Conservation (phyloP, 2,797 vertebrate species). For the Ctenopoma kingsleyae region DNA sequence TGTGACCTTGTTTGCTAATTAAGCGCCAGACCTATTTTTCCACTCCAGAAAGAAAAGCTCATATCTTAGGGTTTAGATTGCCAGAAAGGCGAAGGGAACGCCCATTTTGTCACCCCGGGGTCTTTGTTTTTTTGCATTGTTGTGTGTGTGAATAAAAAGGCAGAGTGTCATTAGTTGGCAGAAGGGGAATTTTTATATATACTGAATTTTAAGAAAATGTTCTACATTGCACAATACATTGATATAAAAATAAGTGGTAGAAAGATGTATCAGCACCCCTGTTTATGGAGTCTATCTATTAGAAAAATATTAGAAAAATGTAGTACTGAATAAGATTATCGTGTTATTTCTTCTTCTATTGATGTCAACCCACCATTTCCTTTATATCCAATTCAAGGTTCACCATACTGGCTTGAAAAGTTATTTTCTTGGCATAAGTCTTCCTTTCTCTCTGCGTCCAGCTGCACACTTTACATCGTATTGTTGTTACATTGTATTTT, state of each 20-base stretch:
- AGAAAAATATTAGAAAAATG: background rate
- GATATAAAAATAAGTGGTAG: no score
- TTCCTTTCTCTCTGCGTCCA: constrained; percentile 65
- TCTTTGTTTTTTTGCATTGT: constrained; percentile 28
- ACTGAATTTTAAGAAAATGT: no score
- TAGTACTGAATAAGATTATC: background rate
- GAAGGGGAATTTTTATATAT: no score
- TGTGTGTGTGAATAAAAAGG: constrained; percentile 29
- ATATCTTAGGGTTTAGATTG: constrained; percentile 46
- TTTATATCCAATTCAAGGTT: constrained; percentile 3
- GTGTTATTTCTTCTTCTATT: constrained; percentile 3
- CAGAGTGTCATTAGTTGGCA: constrained; percentile 29
- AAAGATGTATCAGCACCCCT: no score
- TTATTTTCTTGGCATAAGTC: constrained; percentile 69
- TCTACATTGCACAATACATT: no score
- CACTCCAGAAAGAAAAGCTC: constrained; percentile 57
- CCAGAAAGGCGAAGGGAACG: constrained; percentile 53
- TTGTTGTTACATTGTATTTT: constrained; percentile 49
- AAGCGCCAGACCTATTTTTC: constrained; percentile 77
- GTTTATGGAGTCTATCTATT: no score
- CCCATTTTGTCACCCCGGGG: constrained; percentile 15
- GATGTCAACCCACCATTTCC: background rate
- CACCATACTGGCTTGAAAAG: constrained; percentile 24
- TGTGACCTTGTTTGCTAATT: constrained; percentile 78
- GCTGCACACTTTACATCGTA: constrained; percentile 59